A percentile compares a stretch with the other conserved stretches of the same genome.
phyloP scores from a whole-genome alignment of 1,140 invertebrate genomes.

The Hormaphis cornu region DNA sequence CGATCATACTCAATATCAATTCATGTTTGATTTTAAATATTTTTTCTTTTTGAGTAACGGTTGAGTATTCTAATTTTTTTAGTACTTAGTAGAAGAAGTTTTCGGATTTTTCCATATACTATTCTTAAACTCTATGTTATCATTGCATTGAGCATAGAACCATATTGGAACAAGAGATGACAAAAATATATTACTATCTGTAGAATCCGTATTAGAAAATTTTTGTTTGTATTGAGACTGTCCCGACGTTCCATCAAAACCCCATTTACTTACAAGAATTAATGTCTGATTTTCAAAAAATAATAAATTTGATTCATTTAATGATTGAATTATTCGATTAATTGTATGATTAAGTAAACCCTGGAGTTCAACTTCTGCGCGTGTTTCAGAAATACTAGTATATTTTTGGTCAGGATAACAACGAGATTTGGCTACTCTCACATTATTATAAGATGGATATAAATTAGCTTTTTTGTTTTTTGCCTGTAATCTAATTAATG shows the following conservation, averaged over 20 bases:
- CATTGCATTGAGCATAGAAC: not conserved
- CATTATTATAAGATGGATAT: too few species aligned
- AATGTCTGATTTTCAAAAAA: too few species aligned
- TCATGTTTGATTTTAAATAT: too few species aligned
- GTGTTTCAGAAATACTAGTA: not conserved
- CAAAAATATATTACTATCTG: not conserved
- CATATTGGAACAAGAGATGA: not conserved
- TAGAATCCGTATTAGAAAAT: not conserved
- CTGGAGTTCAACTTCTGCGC: not conserved
- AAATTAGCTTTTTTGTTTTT: too few species aligned
- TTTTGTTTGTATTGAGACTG: too few species aligned
- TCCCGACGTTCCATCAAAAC: not conserved
- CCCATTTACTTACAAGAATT: not conserved
- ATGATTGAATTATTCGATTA: not conserved
- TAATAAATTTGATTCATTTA: too few species aligned
- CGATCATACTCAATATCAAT: too few species aligned
- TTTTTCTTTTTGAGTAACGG: too few species aligned
- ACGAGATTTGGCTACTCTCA: too few species aligned
- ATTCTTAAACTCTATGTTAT: too few species aligned
- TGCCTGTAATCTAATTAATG: too few species aligned
- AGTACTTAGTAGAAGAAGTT: conserved; percentile 32
- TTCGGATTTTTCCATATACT: conserved; percentile 2
- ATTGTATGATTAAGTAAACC: not conserved
- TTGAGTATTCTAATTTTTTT: not conserved
- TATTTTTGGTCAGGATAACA: too few species aligned